A percentile compares a stretch with the other conserved stretches of the same genome.
Conservation (phyloP, 2,797 vertebrate species). For the Microctenopoma lineatum region DNA sequence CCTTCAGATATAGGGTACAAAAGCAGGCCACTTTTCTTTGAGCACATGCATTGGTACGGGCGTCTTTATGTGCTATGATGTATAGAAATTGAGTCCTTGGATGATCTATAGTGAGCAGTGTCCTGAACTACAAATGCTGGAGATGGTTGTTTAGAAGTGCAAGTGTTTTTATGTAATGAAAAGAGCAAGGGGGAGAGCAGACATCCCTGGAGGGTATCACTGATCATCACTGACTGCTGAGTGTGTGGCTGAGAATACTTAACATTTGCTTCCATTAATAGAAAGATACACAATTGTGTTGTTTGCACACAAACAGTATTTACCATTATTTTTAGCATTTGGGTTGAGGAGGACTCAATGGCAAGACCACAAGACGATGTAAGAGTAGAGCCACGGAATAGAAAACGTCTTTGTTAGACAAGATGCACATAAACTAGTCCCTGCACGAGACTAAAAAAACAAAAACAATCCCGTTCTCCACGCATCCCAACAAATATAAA, state of each 20-base stretch:
- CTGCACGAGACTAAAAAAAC: no score
- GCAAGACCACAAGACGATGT: no score
- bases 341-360: no score
- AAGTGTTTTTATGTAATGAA: slow-evolving; percentile 8
- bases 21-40: slow-evolving; percentile 9
- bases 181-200: background rate
- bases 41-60: slow-evolving; percentile 6
- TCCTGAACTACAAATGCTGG: slow-evolving; percentile 22
- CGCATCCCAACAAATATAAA: no score
- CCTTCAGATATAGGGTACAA: slow-evolving; percentile 6
- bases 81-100: slow-evolving; percentile 13
- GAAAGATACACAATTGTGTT: background rate
- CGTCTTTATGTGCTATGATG: slow-evolving; percentile 1
- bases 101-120: slow-evolving; percentile 9
- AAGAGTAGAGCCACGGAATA: no score
- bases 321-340: no score
- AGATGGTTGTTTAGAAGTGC: slow-evolving; percentile 6
- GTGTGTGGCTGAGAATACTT: background rate
- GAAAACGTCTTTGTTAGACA: no score
- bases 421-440: no score
- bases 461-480: no score
- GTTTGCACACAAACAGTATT: background rate
- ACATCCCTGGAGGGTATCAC: background rate
- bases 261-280: slow-evolving; percentile 8
- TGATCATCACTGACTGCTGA: slow-evolving; percentile 2